These are phyloP conservation scores for Podabrus alpinus DNA, from an alignment of 2,888 invertebrate species.

Conservation along the genomic window DNA sequence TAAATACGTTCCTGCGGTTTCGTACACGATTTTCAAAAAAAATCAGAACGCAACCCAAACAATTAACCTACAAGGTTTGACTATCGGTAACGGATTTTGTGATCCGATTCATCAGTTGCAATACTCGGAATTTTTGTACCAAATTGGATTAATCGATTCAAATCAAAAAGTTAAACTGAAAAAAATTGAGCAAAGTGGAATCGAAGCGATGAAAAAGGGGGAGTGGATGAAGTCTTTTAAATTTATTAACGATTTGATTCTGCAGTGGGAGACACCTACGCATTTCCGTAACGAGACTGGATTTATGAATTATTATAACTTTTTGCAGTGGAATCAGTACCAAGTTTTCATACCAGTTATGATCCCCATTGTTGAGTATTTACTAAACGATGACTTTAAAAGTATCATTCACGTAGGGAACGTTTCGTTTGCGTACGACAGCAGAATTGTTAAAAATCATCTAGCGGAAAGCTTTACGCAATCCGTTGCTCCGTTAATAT, in stretches of 20 bases:
- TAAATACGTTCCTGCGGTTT: conserved; percentile 77
- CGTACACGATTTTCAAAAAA: conserved; percentile 72
- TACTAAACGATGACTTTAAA: conserved; percentile 61
- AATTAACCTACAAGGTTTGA: conserved; percentile 72
- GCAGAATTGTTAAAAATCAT: conserved; percentile 69
- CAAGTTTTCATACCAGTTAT: conserved; percentile 59
- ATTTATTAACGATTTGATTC: conserved; percentile 70
- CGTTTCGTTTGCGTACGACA: conserved; percentile 66
- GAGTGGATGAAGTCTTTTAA: conserved; percentile 73
- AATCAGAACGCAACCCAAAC: conserved; percentile 62
- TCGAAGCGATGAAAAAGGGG: conserved; percentile 64
- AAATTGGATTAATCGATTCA: conserved; percentile 72
- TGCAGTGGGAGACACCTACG: conserved; percentile 40
- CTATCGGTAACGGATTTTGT: conserved; percentile 80
- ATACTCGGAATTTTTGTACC: conserved; percentile 80
- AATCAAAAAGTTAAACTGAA: conserved; percentile 66
- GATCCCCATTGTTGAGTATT: conserved; percentile 64
- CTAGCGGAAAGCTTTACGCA: conserved; percentile 80
- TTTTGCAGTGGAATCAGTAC: conserved; percentile 64
- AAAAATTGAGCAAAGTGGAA: conserved; percentile 62
- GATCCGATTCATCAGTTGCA: conserved; percentile 78
- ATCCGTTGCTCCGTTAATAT: conserved; percentile 74
- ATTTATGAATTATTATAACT: conserved; percentile 77
- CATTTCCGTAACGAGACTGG: conserved; percentile 77
- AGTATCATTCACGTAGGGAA: conserved; percentile 86